Conservation (phyloP, 2,797 vertebrate genomes). For the Onychomys torridus region DNA sequence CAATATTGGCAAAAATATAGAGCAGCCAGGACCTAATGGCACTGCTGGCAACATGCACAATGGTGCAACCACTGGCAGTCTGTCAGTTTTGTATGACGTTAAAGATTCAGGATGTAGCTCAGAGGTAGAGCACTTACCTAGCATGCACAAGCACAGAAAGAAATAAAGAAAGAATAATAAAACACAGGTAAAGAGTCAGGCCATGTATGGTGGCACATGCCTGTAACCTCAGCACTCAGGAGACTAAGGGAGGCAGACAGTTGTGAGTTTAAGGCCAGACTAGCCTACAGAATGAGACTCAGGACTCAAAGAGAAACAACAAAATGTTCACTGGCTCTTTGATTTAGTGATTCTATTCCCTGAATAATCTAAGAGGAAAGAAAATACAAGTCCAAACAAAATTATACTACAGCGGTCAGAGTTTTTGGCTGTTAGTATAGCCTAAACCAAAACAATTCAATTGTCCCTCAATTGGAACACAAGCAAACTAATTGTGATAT, state of each 20-base stretch:
- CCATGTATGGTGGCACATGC: background rate
- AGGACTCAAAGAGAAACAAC: background rate
- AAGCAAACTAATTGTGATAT: background rate
- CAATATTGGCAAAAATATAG: background rate
- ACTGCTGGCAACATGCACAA: background rate
- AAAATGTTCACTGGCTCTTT: background rate
- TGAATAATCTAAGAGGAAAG: constrained; percentile 29
- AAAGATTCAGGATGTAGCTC: background rate
- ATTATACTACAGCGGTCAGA: background rate
- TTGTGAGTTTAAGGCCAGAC: background rate
- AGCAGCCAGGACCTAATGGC: background rate
- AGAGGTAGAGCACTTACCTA: background rate
- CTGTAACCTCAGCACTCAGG: no score
- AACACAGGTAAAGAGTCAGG: constrained; percentile 12
- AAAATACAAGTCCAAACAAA: constrained; percentile 21
- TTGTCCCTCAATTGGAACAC: background rate
- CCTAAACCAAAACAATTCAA: constrained; percentile 12
- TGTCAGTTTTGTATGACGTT: background rate
- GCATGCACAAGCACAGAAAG: background rate
- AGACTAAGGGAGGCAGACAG: background rate
- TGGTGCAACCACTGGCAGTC: background rate
- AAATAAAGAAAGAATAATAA: background rate
- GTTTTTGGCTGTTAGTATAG: background rate
- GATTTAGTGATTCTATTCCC: background rate
- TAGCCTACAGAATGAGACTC: background rate